phyloP scores from a whole-genome alignment of 2,888 invertebrate genomes.

The Hesperia comma region DNA sequence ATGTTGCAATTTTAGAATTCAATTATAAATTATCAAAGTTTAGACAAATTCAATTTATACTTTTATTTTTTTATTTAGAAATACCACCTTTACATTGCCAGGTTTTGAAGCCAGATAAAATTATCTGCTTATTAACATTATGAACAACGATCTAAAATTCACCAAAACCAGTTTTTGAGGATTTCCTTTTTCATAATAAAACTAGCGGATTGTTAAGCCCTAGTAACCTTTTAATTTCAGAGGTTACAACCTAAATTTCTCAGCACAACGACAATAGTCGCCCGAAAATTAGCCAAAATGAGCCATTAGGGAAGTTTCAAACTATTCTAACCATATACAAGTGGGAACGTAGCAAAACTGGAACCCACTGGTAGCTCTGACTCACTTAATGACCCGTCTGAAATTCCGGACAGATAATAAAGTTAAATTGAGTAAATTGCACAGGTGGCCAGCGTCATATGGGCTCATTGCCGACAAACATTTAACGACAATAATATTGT shows the following conservation, averaged over 20 bases:
- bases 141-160: too few species aligned
- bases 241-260: constrained; percentile 2
- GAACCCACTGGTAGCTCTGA: constrained; percentile 45
- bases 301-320: constrained; percentile 31
- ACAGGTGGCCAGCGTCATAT: constrained; percentile 62
- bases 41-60: too few species aligned
- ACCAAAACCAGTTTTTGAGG: too few species aligned
- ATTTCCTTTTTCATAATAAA: not conserved
- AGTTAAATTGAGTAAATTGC: constrained; percentile 73
- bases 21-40: too few species aligned
- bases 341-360: constrained; percentile 31
- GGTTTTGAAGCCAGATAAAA: too few species aligned
- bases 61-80: too few species aligned
- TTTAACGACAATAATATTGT: constrained; percentile 54
- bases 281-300: constrained; percentile 17
- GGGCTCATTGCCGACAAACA: constrained; percentile 50
- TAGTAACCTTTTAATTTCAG: constrained; percentile 6
- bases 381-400: constrained; percentile 64
- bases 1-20: too few species aligned
- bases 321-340: constrained; percentile 17
- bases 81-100: too few species aligned
- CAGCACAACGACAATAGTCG: constrained; percentile 7
- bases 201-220: not conserved
- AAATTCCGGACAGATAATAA: constrained; percentile 66
- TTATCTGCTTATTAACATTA: too few species aligned